Base-by-base conservation (phyloP, 2,797 vertebrate species). In the Anabas testudineus region DNA sequence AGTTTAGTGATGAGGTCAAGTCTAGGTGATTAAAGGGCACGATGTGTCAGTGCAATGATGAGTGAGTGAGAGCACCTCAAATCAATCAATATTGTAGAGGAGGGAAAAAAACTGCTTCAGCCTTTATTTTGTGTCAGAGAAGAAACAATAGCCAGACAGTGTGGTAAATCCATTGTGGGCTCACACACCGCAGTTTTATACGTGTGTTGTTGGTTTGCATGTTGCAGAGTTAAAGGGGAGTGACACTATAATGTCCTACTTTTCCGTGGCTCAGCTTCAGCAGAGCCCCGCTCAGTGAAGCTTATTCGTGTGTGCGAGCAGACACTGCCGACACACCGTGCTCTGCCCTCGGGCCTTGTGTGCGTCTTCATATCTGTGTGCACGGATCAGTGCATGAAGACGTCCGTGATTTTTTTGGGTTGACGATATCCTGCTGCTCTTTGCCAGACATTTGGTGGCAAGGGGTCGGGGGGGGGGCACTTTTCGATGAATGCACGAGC, bases 181-280 rank as follows among this genome's bases (percentile, higher is more conserved):
- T 53, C 54, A 51, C 46, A 9, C 67, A 66, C 46, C 74, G 73
- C 75, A 70, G 61, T 55, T 71, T 65, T 32, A n/a, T 53, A 53
- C 70, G 65, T 70, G 65, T 76, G 70, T 53, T 73, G 70, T 67
- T 32, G 62, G 82, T 84, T 73, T 78, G 52, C 80, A 48, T 18
- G 51, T 62, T 36, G 53, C 75, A 76, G 64, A 72, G 74, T 32
- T 37, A 69, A 63, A 47, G 45, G 16, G 41, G 39, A 55, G 56
- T 81, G 52, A 64, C 32, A n/a, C 64, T 48, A 69, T 75, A 76
- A 78, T 85, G 89, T 37, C 85, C 90, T 88, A 87, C 82, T 88
- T 89, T 85, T 68, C 67, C 61, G 45, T 66, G 68, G 79, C 73
- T 43, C 30, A 14, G 69, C 60, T 10, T 86, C 65, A 76, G 64